These are phyloP conservation scores for Syngnathus acus DNA, from an alignment of 2,797 vertebrate genomes.

Conservation along the genomic window DNA sequence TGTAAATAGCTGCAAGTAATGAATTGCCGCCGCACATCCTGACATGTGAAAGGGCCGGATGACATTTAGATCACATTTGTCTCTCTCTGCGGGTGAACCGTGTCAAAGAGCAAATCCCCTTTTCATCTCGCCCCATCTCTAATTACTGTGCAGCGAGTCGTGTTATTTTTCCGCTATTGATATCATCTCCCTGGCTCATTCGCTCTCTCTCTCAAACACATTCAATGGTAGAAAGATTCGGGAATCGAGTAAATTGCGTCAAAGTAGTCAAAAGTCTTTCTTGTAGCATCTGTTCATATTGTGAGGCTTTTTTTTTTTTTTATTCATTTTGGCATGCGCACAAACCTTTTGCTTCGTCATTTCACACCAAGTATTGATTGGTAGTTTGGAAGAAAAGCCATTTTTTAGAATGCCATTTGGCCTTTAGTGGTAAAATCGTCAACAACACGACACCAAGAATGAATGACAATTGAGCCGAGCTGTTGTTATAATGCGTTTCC, in stretches of 20 bases:
- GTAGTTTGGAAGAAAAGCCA: too few relatives aligned
- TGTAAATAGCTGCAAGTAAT: conserved; percentile 55
- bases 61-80: conserved; percentile 60
- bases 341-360: too few relatives aligned
- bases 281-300: conserved; percentile 49
- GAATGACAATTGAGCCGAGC: background rate
- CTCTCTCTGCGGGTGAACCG: conserved; percentile 59
- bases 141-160: conserved; percentile 57
- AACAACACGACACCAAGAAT: background rate
- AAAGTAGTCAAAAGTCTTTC: conserved; percentile 40
- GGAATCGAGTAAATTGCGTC: conserved; percentile 52
- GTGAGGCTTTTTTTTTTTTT: too few relatives aligned
- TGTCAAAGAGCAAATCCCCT: conserved; percentile 58
- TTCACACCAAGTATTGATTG: too few relatives aligned
- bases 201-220: background rate
- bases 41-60: conserved; percentile 37
- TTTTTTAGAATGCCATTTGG: too few relatives aligned
- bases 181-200: conserved; percentile 41
- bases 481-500: too few relatives aligned
- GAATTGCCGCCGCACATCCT: conserved; percentile 27
- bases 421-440: too few relatives aligned
- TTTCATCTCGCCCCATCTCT: conserved; percentile 57
- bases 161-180: conserved; percentile 55
- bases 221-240: conserved; percentile 23
- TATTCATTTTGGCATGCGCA: background rate